Conservation (phyloP, 2,888 invertebrate genomes). For the Drosophila demipolita region DNA sequence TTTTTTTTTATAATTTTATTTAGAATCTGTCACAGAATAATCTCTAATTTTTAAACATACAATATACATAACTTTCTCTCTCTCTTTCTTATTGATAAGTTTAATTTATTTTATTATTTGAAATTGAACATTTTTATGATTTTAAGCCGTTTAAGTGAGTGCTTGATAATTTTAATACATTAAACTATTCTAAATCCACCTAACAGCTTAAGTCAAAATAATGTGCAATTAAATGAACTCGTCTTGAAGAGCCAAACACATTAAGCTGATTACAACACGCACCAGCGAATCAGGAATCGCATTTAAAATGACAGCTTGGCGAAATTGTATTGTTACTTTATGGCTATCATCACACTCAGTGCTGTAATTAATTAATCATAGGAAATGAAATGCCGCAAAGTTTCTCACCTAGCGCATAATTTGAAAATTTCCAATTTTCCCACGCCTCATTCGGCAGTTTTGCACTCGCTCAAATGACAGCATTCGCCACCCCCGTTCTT, state of each 20-base stretch:
- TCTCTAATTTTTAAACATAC: neutral
- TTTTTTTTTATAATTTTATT: neutral
- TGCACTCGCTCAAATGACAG: conserved; percentile 37
- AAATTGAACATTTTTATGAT: no score
- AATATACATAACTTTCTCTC: neutral
- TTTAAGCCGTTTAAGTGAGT: neutral
- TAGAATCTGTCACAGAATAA: neutral
- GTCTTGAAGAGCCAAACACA: neutral
- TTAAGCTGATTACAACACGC: neutral
- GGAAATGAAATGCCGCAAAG: conserved; percentile 79
- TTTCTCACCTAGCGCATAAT: conserved; percentile 71
- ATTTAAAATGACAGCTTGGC: conserved; percentile 22
- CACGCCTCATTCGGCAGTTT: conserved; percentile 68
- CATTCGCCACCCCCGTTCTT: neutral
- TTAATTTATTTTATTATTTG: no score
- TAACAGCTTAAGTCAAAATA: neutral
- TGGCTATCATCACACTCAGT: conserved; percentile 59
- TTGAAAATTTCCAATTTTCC: conserved; percentile 74
- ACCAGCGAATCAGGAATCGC: conserved; percentile 9
- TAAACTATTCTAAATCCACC: neutral
- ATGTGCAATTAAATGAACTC: neutral
- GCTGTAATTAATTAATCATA: conserved; percentile 74
- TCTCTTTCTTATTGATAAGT: no score
- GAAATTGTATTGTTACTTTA: conserved; percentile 26
- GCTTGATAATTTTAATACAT: neutral